Evolutionary conservation across 1,140 invertebrate species (phyloP), one percentile per base, ranked within the genome.

Genomic region (Trichonephila clavata): DNA sequence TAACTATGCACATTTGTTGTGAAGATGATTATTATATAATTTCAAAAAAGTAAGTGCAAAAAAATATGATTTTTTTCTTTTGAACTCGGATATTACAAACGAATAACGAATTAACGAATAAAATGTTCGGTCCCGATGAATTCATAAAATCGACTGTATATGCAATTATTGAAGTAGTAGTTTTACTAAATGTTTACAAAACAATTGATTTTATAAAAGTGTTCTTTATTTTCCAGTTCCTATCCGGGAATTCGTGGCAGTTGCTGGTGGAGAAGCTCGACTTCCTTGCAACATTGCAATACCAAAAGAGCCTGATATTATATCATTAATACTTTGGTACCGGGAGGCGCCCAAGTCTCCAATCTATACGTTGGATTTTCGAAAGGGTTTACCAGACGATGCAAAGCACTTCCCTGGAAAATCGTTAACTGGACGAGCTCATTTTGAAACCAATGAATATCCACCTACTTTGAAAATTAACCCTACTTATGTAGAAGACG

Each of bases 251-350:
- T 93, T 94, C 10, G 84, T 91, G 95, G 97, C 97, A 59, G 97
- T 98, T 86, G 97, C 97, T 93, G 97, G 97, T 6, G 97, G 97
- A 89, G 96, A 97, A 27, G 98, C 97, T 77, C 97, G 97, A 95
- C 96, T 98, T 94, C 97, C 98, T 27, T 98, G 98, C 96, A 94
- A 95, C 50, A 83, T 94, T 21, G 94, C 94, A 13, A 97, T 98
- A 94, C 97, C 97, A 16, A 96, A 97, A 59, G 95, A 96, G 1
- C 97, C 97, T 90, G 98, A 98, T 96, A 97, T 97, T 94, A 97
- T 98, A 94, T 97, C 97, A 57, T 96, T 98, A 88, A 97, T 98
- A 94, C 97, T 98, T 94, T 98, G 98, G 98, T 98, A 97, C 96
- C 98, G 98, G 95, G 97, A 98, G 95, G 92, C 95, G 18, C 84